These are phyloP conservation scores for Enteromius radiatus DNA, from an alignment of 2,797 vertebrate species.

Conservation along the genomic window DNA sequence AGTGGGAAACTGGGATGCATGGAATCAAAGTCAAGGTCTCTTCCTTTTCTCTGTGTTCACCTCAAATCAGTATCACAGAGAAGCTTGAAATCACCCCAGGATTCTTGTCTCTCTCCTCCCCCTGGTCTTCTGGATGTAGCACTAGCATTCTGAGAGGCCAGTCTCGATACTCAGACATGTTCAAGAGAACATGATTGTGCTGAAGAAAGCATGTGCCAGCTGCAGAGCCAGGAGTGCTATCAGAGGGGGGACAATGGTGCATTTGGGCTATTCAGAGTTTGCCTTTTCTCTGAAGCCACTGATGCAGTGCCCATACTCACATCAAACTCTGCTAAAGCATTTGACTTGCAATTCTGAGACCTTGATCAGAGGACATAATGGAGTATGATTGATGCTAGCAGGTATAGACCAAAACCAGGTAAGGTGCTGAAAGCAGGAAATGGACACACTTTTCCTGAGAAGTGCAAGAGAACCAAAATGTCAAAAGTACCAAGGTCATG, in stretches of 20 bases:
- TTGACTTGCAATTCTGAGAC: constrained; percentile 62
- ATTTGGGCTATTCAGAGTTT: constrained; percentile 72
- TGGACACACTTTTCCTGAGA: constrained; percentile 13
- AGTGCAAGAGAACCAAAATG: constrained; percentile 2
- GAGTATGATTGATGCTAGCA: constrained; percentile 70
- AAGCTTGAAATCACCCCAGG: constrained; percentile 59
- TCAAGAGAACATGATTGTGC: constrained; percentile 82
- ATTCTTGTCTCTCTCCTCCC: constrained; percentile 62
- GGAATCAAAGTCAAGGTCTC: constrained; percentile 64
- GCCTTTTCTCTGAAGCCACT: constrained; percentile 72
- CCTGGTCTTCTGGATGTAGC: constrained; percentile 72
- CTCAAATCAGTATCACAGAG: constrained; percentile 81
- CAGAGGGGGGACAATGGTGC: constrained; percentile 70
- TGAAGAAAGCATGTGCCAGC: constrained; percentile 69
- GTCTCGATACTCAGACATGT: constrained; percentile 69
- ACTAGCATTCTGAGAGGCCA: constrained; percentile 67
- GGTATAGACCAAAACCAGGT: constrained; percentile 60
- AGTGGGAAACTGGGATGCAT: constrained; percentile 41
- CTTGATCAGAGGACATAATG: constrained; percentile 71
- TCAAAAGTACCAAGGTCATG: constrained; percentile 16
- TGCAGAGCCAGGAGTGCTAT: constrained; percentile 69
- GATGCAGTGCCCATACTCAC: constrained; percentile 71
- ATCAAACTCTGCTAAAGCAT: constrained; percentile 74
- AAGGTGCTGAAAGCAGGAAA: constrained; percentile 38
- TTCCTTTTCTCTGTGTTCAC: constrained; percentile 68